A percentile compares a stretch with the other conserved stretches of the same genome.
Conservation (phyloP, 2,797 vertebrate species). For the Megaceryle alcyon region DNA sequence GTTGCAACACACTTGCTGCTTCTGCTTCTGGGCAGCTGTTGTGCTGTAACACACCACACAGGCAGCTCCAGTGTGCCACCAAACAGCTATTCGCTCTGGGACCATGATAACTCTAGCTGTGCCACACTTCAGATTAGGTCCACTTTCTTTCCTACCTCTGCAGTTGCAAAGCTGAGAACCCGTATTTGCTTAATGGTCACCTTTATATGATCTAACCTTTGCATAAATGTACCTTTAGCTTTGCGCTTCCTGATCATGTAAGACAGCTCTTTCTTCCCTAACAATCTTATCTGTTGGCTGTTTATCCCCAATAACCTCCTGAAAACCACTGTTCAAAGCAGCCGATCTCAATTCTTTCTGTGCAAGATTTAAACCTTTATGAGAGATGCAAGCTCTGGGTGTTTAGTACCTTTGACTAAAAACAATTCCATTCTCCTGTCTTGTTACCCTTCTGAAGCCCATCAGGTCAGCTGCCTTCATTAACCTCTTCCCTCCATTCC, state of each 20-base stretch:
- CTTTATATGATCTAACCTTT: background rate
- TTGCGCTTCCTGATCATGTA: background rate
- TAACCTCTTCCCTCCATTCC: background rate
- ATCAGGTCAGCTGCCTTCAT: background rate
- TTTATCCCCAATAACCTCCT: background rate
- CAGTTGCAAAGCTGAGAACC: background rate
- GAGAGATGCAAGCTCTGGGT: background rate
- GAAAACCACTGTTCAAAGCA: background rate
- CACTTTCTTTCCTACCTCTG: background rate
- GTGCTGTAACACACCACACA: background rate
- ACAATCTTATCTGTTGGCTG: background rate
- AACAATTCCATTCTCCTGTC: background rate
- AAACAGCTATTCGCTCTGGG: accelerated
- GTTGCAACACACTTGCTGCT: background rate
- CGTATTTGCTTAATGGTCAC: background rate
- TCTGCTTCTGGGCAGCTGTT: background rate
- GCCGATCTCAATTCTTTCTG: background rate
- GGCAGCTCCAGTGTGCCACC: background rate
- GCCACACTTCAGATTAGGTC: background rate
- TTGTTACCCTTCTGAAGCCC: background rate
- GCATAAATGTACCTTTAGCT: background rate
- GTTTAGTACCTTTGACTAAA: background rate
- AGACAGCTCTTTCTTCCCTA: background rate
- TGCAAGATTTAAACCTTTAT: background rate
- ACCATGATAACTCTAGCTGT: background rate